These are phyloP conservation scores for Drosophila trapezifrons DNA, from an alignment of 1,140 invertebrate species.

Conservation along the genomic window DNA sequence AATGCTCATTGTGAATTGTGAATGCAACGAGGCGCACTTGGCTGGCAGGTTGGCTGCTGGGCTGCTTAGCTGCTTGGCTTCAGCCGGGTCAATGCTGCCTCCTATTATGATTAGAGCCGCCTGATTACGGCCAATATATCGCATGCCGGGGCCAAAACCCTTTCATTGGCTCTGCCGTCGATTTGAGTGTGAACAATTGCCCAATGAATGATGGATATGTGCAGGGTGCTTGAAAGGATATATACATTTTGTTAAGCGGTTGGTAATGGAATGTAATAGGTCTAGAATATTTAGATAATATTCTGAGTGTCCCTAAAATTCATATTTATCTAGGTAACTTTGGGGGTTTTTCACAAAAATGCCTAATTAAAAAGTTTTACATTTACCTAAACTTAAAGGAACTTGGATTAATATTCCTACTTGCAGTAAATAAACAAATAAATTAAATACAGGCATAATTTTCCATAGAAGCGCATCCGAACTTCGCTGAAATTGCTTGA, in stretches of 20 bases:
- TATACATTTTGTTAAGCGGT: neutral
- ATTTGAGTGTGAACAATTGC: constrained; percentile 68
- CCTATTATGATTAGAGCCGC: constrained; percentile 64
- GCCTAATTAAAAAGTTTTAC: too few relatives aligned
- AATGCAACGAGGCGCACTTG: constrained; percentile 34
- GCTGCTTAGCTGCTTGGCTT: constrained; percentile 10
- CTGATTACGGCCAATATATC: constrained; percentile 65
- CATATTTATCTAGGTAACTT: too few relatives aligned
- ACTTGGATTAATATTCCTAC: too few relatives aligned
- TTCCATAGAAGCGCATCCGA: constrained; percentile 16
- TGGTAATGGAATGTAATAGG: neutral
- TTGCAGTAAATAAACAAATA: too few relatives aligned
- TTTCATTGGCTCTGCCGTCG: constrained; percentile 49
- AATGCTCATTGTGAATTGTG: constrained; percentile 47
- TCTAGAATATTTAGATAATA: too few relatives aligned
- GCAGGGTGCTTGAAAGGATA: neutral
- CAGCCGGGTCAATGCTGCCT: constrained; percentile 41
- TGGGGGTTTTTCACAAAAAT: too few relatives aligned
- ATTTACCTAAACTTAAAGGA: too few relatives aligned
- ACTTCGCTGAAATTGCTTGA: neutral
- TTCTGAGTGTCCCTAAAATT: too few relatives aligned
- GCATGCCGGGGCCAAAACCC: constrained; percentile 31
- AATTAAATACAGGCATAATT: too few relatives aligned
- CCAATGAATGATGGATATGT: constrained; percentile 49
- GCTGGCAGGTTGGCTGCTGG: constrained; percentile 6